Conservation (phyloP, 2,797 vertebrate genomes). For the Antrozous pallidus region DNA sequence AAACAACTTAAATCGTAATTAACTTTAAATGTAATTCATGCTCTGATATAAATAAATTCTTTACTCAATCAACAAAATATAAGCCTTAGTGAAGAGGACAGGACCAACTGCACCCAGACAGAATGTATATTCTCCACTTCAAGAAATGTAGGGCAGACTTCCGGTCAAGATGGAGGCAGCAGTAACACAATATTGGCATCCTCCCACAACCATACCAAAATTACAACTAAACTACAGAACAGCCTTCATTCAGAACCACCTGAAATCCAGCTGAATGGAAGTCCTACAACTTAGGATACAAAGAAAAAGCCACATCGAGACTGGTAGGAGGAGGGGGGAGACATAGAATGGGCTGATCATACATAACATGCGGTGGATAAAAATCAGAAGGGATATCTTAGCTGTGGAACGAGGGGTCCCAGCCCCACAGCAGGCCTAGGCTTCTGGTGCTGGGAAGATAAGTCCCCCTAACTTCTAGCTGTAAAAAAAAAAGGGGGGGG, state of each 20-base stretch:
- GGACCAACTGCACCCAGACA: neutral
- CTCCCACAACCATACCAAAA: neutral
- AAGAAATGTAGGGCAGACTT: neutral
- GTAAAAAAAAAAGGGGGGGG: no score
- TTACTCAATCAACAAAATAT: neutral
- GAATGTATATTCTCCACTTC: neutral
- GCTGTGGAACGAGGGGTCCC: neutral
- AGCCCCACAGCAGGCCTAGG: neutral
- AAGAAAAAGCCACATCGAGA: neutral
- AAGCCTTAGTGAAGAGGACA: neutral
- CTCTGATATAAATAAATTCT: neutral
- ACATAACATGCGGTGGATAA: neutral
- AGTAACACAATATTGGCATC: neutral
- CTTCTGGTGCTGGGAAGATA: neutral
- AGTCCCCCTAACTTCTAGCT: neutral
- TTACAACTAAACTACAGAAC: neutral
- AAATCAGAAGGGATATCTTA: neutral
- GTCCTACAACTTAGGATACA: neutral
- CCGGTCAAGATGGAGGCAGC: neutral
- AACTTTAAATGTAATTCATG: constrained; percentile 1
- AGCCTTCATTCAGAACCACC: neutral
- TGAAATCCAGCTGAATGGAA: neutral
- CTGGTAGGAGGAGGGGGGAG: neutral
- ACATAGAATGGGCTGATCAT: neutral
- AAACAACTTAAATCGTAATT: neutral